Evolutionary conservation across 2,888 invertebrate genomes (phyloP).

Genomic region (Trichogramma dendrolimi): DNA sequence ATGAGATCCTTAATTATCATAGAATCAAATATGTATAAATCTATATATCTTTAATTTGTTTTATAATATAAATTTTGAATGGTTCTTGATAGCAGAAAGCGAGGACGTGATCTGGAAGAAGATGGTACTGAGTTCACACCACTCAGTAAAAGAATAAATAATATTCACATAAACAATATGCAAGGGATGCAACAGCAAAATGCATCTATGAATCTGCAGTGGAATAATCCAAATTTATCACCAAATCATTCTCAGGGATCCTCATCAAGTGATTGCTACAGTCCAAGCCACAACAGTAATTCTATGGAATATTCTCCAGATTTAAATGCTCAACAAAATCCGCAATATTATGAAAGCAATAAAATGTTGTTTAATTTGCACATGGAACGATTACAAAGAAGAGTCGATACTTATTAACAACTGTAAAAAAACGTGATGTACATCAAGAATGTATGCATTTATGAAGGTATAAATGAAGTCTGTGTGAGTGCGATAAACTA

Average conservation of each 20-base stretch:
- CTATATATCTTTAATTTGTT: not conserved
- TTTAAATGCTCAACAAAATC: conserved; percentile 72
- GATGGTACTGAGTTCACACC: conserved; percentile 83
- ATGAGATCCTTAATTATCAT: too few relatives aligned
- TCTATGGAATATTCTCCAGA: conserved; percentile 68
- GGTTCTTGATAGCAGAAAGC: conserved; percentile 59
- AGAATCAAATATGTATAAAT: not conserved
- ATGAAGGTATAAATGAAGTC: too few relatives aligned
- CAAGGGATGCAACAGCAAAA: conserved; percentile 40
- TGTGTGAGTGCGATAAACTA: too few relatives aligned
- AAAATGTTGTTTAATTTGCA: conserved; percentile 82
- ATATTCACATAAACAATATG: conserved; percentile 71
- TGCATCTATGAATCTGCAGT: conserved; percentile 42
- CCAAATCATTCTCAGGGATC: conserved; percentile 48
- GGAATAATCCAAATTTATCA: conserved; percentile 43
- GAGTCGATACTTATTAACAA: conserved; percentile 23
- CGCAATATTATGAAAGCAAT: conserved; percentile 80
- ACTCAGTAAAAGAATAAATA: conserved; percentile 84
- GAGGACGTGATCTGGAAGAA: conserved; percentile 65
- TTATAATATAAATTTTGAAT: not conserved
- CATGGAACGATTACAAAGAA: conserved; percentile 72
- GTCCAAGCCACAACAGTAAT: conserved; percentile 44
- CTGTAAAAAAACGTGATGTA: not conserved
- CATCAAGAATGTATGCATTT: too few relatives aligned
- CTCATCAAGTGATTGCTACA: conserved; percentile 44